These are phyloP conservation scores for Caranx melampygus DNA, from an alignment of 2,113 vertebrate genomes.

Conservation along the genomic window DNA sequence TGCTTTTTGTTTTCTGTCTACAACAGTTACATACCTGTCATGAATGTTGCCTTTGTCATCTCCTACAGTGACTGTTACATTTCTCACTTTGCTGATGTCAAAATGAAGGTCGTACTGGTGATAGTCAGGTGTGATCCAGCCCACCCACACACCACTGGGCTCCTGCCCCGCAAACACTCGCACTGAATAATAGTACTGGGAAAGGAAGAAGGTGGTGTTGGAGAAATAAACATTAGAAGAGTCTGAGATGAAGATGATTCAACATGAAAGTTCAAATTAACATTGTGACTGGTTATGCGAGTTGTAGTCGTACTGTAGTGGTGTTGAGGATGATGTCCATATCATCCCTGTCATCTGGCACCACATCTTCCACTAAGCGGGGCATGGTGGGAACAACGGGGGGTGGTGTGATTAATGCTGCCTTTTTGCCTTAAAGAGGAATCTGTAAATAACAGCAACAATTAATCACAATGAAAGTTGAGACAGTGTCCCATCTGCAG, in stretches of 20 bases:
- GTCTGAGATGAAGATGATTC: not conserved
- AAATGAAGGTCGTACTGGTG: constrained; percentile 92
- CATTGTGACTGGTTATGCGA: too few species aligned
- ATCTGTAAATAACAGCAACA: constrained; percentile 79
- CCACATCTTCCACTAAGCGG: constrained; percentile 90
- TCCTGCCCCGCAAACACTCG: constrained; percentile 93
- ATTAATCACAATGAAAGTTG: not conserved
- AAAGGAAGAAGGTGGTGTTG: constrained; percentile 24
- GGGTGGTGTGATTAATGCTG: constrained; percentile 86
- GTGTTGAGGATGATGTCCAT: constrained; percentile 93
- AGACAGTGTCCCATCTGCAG: not conserved
- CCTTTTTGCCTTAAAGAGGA: constrained; percentile 95
- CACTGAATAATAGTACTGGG: constrained; percentile 92
- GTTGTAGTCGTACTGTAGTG: constrained; percentile 85
- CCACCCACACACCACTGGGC: constrained; percentile 90
- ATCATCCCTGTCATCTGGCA: constrained; percentile 92
- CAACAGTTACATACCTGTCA: constrained; percentile 84
- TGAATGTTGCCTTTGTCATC: constrained; percentile 94
- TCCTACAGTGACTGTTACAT: constrained; percentile 91
- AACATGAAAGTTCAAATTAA: not conserved
- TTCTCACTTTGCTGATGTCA: constrained; percentile 91
- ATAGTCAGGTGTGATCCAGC: constrained; percentile 95
- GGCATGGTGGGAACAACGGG: constrained; percentile 88
- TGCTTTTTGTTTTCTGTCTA: not conserved
- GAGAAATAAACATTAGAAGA: not conserved